Base-by-base conservation (phyloP, 1,140 invertebrate species). In the Caenorhabditis remanei region DNA sequence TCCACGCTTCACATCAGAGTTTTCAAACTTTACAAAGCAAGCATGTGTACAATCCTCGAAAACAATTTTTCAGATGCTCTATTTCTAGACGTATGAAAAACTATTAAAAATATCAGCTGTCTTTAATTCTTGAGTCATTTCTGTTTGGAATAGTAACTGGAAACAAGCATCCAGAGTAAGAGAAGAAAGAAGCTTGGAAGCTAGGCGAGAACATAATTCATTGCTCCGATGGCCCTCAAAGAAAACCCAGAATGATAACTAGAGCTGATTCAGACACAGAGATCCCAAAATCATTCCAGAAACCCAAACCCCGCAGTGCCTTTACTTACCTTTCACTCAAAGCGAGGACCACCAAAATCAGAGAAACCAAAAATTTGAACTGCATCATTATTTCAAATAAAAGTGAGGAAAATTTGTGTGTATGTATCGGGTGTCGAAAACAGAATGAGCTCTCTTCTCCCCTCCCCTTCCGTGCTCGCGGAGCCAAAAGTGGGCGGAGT, bases 381-480 rank as follows among this genome's bases (percentile, higher is more conserved):
- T 71, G 65, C 65, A 71, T 71, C 16, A 19, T 71, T 40, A n/a
- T 32, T 32, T 11, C 8, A 24, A 32, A 63, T 4, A 63, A 63
- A 9, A 11, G 21, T 32, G 46, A n/a, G 71, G 32, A 13, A 63
- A 32, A 32, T 13, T 19, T 14, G 46, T 21, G 71, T 79, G 71
- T 46, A 24, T 79, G 71, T 79, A 79, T 79, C 71, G 71, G 71
- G 46, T 79, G 71, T 50, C 71, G 46, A 79, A 79, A 79, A 79
- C 71, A 79, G 71, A 79, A 79, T 79, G 71, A 79, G 71, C 46
- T 43, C 41, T 32, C n/a, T 79, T 24, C 46, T n/a, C n/a, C 16
- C 19, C 8, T 24, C 5, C 43, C 46, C 46, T 21, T 21, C 24
- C 9, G 8, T 50, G 40, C 40, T n/a, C 46, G 21, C 21, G 8